Evolutionary conservation across 2,888 invertebrate genomes (phyloP), one percentile per base, ranked within the genome.

Genomic region (Parnassius mnemosyne): DNA sequence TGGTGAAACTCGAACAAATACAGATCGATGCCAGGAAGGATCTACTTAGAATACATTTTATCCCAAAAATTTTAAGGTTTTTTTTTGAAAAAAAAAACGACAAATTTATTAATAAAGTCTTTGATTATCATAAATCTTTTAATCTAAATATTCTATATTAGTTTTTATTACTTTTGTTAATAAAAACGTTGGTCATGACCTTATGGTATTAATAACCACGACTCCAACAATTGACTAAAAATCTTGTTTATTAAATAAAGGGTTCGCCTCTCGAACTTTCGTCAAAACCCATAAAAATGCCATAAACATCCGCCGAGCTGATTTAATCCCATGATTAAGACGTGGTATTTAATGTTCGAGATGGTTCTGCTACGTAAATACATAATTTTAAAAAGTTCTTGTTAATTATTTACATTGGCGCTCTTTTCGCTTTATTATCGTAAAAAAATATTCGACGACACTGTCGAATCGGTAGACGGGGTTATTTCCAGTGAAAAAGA

Each of bases 281-380:
- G 53, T 66, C 65, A 66, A 63, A 67, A 61, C 64, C 60, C 64
- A 68, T 73, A 75, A 73, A 74, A 71, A 66, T 65, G 56, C 65
- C 64, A 66, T 71, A 69, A 71, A 69, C 70, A 65, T 68, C 53
- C 58, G 47, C 61, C 53, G 53, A 57, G 60, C 70, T 63, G 75
- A 71, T 72, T 75, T 69, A 71, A 70, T 74, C 67, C 70, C 61
- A 65, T 66, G 69, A 71, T 72, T 72, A 70, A 66, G 66, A 61
- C 66, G 63, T 69, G 67, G 66, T 69, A 65, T 72, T 71, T 74
- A 73, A 72, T 73, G 70, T 66, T 68, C 70, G 66, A 65, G 70
- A 70, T 68, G 69, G 70, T 69, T 68, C 71, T 64, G 58, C 53
- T 54, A 65, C 64, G 68, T 69, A 73, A 71, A 70, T 63, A 46